Conservation (phyloP, 2,113 vertebrate species). For the Addax nasomaculatus region DNA sequence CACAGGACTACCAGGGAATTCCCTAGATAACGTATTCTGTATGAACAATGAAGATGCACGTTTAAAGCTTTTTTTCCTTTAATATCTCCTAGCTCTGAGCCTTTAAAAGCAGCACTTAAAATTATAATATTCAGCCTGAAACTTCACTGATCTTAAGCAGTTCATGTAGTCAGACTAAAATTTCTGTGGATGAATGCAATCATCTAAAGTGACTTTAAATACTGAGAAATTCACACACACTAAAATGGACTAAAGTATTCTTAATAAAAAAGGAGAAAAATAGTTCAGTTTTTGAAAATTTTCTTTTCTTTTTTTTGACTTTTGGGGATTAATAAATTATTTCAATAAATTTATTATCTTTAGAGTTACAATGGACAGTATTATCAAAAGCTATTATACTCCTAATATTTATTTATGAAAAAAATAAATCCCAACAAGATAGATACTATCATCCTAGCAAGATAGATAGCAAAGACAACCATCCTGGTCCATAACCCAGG, state of each 20-base stretch:
- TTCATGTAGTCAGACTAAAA: neutral
- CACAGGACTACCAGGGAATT: neutral
- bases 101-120: slow-evolving; percentile 17
- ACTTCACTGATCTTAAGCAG: neutral
- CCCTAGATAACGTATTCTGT: neutral
- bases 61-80: neutral
- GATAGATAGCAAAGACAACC: neutral
- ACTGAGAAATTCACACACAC: neutral
- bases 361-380: neutral
- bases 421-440: neutral
- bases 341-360: neutral
- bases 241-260: neutral
- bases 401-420: neutral
- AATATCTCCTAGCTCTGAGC: neutral
- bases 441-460: neutral
- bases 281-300: neutral
- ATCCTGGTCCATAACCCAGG: neutral
- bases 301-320: neutral
- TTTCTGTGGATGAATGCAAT: neutral
- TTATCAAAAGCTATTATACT: neutral
- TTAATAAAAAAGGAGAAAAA: neutral
- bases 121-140: neutral
- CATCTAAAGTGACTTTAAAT: neutral
- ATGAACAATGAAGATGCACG: neutral
- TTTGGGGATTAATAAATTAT: neutral